Evolutionary conservation across 2,888 invertebrate species (phyloP), one percentile per base, ranked within the genome.

Genomic region (Creontiades dilutus): DNA sequence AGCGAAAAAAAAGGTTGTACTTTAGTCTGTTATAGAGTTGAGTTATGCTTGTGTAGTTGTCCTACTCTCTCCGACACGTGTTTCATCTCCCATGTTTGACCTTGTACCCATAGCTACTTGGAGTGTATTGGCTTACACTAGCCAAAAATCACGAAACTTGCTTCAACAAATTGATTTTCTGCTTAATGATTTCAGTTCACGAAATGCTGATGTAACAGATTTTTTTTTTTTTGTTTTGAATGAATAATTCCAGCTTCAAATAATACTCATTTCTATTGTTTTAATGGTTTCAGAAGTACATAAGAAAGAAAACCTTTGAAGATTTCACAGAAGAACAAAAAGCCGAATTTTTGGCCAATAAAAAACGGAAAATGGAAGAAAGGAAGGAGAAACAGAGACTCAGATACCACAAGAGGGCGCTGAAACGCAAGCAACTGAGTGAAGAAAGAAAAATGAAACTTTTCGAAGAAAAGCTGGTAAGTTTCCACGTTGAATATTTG

Each of bases 361-460:
- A 68, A 68, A 23, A 23, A 5, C 12, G 23, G 27, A 23, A 12
- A 27, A 13, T 23, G 68, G 68, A 68, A 27, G 0, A 23, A 23
- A 68, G 13, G 23, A 68, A 68, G 9, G 68, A 68, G 13, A 19
- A 11, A 19, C 11, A 12, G 27, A 23, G 19, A 68, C 23, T 68
- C 27, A 23, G 27, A 68, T 19, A 12, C 2, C 23, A 23, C 0
- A 68, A 1, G 12, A 68, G 27, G 23, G 23, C 5, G 23, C 0
- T 1, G 7, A 68, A 11, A 68, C 19, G 23, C 5, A 68, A 23
- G 23, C 68, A 68, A 27, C 68, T 68, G 12, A 68, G 23, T 23
- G 68, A 68, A 68, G 68, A 68, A 68, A 23, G 68, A 27, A 68
- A 68, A 12, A 68, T 68, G 68, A 19, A 27, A 68, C 68, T 68